Evolutionary conservation across 2,888 invertebrate genomes (phyloP), one percentile per base, ranked within the genome.

Genomic region (Drosophila borborema): DNA sequence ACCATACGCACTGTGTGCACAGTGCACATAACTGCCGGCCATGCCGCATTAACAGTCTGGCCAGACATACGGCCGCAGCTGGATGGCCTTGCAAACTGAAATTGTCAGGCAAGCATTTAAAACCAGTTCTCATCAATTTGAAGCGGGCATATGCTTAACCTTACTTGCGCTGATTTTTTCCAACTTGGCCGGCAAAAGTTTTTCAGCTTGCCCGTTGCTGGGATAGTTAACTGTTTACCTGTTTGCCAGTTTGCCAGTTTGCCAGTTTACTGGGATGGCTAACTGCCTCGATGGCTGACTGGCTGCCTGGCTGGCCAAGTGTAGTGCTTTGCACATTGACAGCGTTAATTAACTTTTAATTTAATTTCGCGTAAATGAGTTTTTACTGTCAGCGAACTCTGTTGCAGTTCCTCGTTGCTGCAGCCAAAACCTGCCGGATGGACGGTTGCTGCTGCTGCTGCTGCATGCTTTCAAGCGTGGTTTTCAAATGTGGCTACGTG

Each of bases 341-440:
- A 89, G 90, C 82, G 90, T 90, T 88, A 91, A 91, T 91, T 89
- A 86, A 90, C 90, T 90, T 90, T 88, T 90, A 90, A 87, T 90
- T 90, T 90, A 90, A 90, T 90, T 88, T 91, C 89, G 80, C 90
- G 91, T 84, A 90, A 90, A 91, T 91, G 89, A 91, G 90, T 91
- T 91, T 86, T 89, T 81, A 90, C 91, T 91, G 91, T 90, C 91
- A 89, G 82, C 91, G 87, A 75, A 79, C 89, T 83, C 69, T 58
- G 86, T 59, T 84, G 85, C 81, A 83, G 72, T 20, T 20, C 20
- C 2, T 73, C 68, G 77, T 78, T 86, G 75, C 81, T 73, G 77
- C 71, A 63, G 67, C 64, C 38, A 64, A 76, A 62, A 51, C 58
- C 53, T 58, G 59, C 40, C 43, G 77, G 58, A 59, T 55, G 64